These are phyloP conservation scores for Aporophyla lueneburgensis DNA, from an alignment of 2,888 invertebrate genomes.

Conservation along the genomic window DNA sequence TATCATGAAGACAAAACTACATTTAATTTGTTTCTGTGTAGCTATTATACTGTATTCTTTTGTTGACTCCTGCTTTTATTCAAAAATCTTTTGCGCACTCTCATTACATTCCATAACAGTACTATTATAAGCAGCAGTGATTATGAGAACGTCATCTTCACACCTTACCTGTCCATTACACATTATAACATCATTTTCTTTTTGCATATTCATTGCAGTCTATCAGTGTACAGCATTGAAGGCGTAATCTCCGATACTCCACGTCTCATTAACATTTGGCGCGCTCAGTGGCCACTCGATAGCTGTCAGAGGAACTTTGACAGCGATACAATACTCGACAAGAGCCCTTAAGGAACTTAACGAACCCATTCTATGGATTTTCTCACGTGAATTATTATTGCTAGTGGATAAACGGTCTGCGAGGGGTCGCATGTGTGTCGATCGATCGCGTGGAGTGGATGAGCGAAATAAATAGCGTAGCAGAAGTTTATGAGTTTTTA, in stretches of 20 bases:
- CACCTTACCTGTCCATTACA: constrained; percentile 59
- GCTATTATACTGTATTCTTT: neutral
- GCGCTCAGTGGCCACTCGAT: constrained; percentile 77
- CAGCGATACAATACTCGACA: constrained; percentile 82
- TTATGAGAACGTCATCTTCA: constrained; percentile 44
- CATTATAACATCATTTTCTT: constrained; percentile 57
- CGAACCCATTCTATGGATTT: constrained; percentile 89
- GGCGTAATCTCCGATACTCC: constrained; percentile 60
- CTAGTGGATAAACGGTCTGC: constrained; percentile 63
- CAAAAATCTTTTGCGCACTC: constrained; percentile 1
- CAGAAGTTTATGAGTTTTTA: constrained; percentile 26
- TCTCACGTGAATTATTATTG: constrained; percentile 87
- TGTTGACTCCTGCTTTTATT: neutral
- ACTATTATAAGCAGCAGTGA: constrained; percentile 13
- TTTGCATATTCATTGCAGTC: constrained; percentile 69
- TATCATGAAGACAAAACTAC: constrained; percentile 14
- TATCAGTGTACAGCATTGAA: constrained; percentile 66
- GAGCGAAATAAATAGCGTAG: constrained; percentile 41
- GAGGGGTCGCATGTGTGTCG: constrained; percentile 59
- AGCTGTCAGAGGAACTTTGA: constrained; percentile 79
- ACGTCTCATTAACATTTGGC: constrained; percentile 74
- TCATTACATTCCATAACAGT: constrained; percentile 14
- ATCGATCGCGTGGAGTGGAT: constrained; percentile 57
- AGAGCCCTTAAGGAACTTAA: constrained; percentile 87
- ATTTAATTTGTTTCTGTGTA: constrained; percentile 5